Conservation (phyloP, 2,888 invertebrate genomes). For the Diploptera punctata region DNA sequence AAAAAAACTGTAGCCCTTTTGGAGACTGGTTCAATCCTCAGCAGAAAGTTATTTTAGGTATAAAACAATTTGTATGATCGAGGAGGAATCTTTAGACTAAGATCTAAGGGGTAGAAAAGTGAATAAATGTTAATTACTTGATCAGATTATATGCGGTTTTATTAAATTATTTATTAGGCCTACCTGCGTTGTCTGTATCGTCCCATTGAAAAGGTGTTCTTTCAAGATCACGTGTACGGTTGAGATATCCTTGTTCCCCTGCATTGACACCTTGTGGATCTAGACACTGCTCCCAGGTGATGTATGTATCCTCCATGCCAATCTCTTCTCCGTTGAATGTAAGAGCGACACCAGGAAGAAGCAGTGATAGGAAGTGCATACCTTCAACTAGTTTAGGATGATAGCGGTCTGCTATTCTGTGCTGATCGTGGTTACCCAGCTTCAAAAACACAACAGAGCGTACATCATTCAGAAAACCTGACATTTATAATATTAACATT, state of each 20-base stretch:
- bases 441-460: background rate
- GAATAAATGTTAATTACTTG: background rate
- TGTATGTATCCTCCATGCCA: conserved; percentile 70
- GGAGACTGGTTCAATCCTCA: background rate
- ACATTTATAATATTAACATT: too few species aligned
- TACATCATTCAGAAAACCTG: too few species aligned
- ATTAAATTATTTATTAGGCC: too few species aligned
- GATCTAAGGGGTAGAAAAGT: background rate
- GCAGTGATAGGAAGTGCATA: conserved; percentile 70
- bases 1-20: background rate
- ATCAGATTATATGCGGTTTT: background rate
- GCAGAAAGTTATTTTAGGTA: background rate
- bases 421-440: conserved; percentile 72
- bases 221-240: conserved; percentile 46
- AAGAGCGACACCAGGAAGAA: conserved; percentile 79
- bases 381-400: conserved; percentile 70
- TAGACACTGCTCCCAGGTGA: conserved; percentile 67
- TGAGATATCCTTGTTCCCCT: conserved; percentile 31
- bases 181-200: conserved; percentile 37
- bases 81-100: background rate
- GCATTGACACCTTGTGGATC: conserved; percentile 66
- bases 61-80: background rate
- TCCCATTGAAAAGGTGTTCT: conserved; percentile 52
- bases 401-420: conserved; percentile 66
- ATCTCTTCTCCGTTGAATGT: conserved; percentile 89